phyloP scores from a whole-genome alignment of 2,888 invertebrate genomes.

The Holacanthella duospinosa region DNA sequence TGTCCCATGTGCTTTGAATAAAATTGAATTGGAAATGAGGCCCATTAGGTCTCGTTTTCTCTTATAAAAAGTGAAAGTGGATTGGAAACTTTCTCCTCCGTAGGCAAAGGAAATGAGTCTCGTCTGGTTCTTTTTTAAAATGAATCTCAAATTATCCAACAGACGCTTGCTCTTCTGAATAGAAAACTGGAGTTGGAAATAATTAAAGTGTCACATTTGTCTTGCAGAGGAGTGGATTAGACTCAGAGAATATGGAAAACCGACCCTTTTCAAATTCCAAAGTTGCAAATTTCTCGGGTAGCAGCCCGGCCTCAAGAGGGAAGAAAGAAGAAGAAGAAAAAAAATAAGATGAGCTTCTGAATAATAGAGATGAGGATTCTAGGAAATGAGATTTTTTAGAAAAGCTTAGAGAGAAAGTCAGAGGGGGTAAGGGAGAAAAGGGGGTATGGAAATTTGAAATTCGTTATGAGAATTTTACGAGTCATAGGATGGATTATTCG shows the following conservation, averaged over 20 bases:
- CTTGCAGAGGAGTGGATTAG: constrained; percentile 8
- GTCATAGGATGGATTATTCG: constrained; percentile 1
- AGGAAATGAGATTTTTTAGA: not conserved
- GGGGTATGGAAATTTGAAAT: not conserved
- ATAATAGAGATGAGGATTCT: not conserved
- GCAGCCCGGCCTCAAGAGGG: too few relatives aligned
- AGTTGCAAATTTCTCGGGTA: too few relatives aligned
- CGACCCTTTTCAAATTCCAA: too few relatives aligned
- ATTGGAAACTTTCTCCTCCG: not conserved
- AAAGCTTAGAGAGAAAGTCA: too few relatives aligned
- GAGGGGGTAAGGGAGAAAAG: not conserved
- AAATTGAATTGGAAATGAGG: constrained; percentile 1
- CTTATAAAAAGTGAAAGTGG: not conserved
- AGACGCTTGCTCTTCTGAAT: not conserved
- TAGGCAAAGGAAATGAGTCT: not conserved
- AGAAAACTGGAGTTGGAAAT: constrained; percentile 2
- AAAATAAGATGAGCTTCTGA: not conserved
- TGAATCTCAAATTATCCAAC: not conserved
- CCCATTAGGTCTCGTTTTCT: not conserved
- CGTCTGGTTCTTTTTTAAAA: not conserved
- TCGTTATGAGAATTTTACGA: not conserved
- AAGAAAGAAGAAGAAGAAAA: not conserved
- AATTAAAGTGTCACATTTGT: constrained; percentile 20
- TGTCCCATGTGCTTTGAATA: not conserved
- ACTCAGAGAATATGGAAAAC: too few relatives aligned